A percentile compares a stretch with the other conserved stretches of the same genome.
Evolutionary conservation across 2,888 invertebrate species (phyloP).

Genomic region (Lathronympha strigana): DNA sequence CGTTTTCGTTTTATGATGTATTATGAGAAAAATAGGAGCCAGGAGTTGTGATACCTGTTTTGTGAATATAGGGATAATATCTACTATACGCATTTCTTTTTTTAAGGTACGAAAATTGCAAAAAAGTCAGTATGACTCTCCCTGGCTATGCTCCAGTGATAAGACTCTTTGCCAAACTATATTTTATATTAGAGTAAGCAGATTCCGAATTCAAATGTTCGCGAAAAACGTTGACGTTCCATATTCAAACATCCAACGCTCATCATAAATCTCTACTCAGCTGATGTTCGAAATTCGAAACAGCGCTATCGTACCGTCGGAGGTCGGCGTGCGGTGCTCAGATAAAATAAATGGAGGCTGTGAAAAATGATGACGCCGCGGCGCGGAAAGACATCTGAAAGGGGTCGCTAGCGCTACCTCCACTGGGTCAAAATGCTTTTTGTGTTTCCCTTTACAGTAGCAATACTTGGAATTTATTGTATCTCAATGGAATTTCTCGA

Average conservation of each 20-base stretch:
- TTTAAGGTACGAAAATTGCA: too few relatives aligned
- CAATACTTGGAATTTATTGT: slow-evolving; percentile 40
- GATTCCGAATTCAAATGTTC: slow-evolving; percentile 18
- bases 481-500: slow-evolving; percentile 34
- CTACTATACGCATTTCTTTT: too few relatives aligned
- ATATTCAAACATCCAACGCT: slow-evolving; percentile 50
- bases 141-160: too few relatives aligned
- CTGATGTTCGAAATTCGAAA: slow-evolving; percentile 79
- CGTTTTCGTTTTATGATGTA: too few relatives aligned
- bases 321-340: slow-evolving; percentile 77
- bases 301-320: slow-evolving; percentile 67
- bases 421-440: slow-evolving; percentile 68
- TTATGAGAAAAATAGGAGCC: too few relatives aligned
- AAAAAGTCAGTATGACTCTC: too few relatives aligned
- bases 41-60: too few relatives aligned
- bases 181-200: slow-evolving; percentile 5
- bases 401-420: slow-evolving; percentile 54
- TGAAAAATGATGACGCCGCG: slow-evolving; percentile 82
- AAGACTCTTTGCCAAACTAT: too few relatives aligned
- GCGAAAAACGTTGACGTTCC: slow-evolving; percentile 24
- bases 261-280: slow-evolving; percentile 80
- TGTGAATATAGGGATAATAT: too few relatives aligned
- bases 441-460: slow-evolving; percentile 45
- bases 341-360: slow-evolving; percentile 83
- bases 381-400: slow-evolving; percentile 74